phyloP scores from a whole-genome alignment of 1,140 invertebrate genomes.

The Heliconius hewitsoni region DNA sequence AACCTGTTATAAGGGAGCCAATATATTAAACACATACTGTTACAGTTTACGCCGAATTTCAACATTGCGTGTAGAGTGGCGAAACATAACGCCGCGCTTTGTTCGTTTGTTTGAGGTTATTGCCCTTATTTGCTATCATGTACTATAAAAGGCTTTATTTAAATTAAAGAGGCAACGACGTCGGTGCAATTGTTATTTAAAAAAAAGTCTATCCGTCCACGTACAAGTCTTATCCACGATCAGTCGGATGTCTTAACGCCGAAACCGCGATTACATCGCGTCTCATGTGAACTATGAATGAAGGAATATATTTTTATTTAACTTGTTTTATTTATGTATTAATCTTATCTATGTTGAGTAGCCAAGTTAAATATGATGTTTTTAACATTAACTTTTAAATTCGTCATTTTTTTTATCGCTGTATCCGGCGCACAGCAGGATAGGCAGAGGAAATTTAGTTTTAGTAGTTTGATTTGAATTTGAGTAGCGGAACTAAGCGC shows the following conservation, averaged over 20 bases:
- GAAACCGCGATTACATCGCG: constrained; percentile 32
- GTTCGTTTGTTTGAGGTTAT: no score
- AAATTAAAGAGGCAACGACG: constrained; percentile 20
- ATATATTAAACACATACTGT: no score
- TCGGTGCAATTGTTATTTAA: constrained; percentile 17
- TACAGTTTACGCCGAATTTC: no score
- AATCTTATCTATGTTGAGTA: not conserved
- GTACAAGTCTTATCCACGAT: constrained; percentile 34
- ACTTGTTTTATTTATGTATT: constrained; percentile 22
- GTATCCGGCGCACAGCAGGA: accelerated
- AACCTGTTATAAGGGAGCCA: no score
- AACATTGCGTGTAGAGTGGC: no score
- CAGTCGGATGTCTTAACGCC: constrained; percentile 33
- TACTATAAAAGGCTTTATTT: not conserved
- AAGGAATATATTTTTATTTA: constrained; percentile 21
- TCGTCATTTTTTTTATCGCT: not conserved
- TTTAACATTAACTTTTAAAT: no score
- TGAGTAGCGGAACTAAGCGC: no score
- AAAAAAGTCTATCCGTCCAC: constrained; percentile 25
- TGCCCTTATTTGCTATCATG: not conserved
- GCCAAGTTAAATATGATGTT: no score
- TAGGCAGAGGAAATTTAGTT: no score
- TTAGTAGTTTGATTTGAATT: no score
- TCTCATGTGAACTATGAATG: constrained; percentile 42
- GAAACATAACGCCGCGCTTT: no score